Conservation (phyloP, 2,888 invertebrate genomes). For the Mesoligia furuncula region DNA sequence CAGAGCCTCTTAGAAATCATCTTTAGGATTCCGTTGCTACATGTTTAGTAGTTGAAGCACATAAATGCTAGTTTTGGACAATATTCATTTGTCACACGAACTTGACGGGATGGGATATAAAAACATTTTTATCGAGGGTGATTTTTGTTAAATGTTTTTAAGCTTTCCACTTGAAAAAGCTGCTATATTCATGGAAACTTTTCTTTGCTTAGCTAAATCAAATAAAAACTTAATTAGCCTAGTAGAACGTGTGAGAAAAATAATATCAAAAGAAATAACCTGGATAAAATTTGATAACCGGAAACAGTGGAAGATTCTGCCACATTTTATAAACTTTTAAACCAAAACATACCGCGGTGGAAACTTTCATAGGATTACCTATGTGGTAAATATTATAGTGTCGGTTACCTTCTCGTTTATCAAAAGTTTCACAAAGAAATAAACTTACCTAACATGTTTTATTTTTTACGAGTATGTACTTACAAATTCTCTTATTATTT, state of each 20-base stretch:
- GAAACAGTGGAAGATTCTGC: conserved; percentile 15
- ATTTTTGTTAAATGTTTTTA: too few species aligned
- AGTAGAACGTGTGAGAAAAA: background rate
- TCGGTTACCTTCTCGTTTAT: conserved; percentile 13
- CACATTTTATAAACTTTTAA: conserved; percentile 52
- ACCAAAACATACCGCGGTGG: conserved; percentile 43
- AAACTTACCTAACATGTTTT: background rate
- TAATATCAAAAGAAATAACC: background rate
- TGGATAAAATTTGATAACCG: conserved; percentile 18
- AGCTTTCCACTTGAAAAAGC: too few species aligned
- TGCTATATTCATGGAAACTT: background rate
- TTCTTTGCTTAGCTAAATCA: background rate
- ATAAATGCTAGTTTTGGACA: too few species aligned
- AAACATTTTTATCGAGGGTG: background rate
- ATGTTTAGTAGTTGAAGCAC: too few species aligned
- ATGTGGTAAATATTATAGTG: conserved; percentile 35
- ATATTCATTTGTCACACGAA: too few species aligned
- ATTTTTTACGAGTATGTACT: background rate
- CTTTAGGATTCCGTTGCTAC: too few species aligned
- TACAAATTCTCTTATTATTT: background rate
- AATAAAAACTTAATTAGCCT: background rate
- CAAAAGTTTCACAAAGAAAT: conserved; percentile 14
- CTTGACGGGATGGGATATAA: too few species aligned
- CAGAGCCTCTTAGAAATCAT: too few species aligned
- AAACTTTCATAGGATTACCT: conserved; percentile 46